Base-by-base conservation (phyloP, 1,140 invertebrate genomes). In the Diorhabda sublineata region DNA sequence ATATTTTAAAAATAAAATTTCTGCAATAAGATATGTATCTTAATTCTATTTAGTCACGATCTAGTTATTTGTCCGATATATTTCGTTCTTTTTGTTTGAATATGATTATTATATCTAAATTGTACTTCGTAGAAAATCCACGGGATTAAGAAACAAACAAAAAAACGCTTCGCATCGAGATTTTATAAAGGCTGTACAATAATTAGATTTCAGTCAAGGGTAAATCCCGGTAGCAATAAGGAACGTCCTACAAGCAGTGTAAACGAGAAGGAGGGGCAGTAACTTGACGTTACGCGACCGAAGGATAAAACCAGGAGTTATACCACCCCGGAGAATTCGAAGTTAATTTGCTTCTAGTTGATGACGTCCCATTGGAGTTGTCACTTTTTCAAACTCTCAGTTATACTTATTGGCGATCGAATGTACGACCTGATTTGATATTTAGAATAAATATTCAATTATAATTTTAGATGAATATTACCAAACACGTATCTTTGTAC, bases 341-440 rank as follows among this genome's bases (percentile, higher is more conserved):
- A 75, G 76, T 77, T 77, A 77, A 77, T 77, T 77, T 77, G 76
- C 73, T 77, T 76, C 66, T 73, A 71, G 70, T 72, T 76, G 75
- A 77, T 76, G 75, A 76, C 72, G 76, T 76, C 76, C 73, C 76
- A 66, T 67, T 60, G 74, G 76, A 75, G 64, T 58, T 65, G 26
- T 57, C 64, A 58, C 41, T 65, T 41, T 52, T 65, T 62, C 61
- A n/a, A 62, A 62, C 43, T 62, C 43, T 11, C n/a, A 62, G 44
- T 65, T 65, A 41, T 65, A 44, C 64, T 3, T 65, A 65, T 65
- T 57, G 64, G 58, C 44, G 8, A 57, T 62, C 64, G 42, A 2
- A 7, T 7, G 5, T 7, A 42, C 4, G 59, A 41, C 26, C 47
- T 52, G 3, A 52, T 52, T 52, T n/a, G 47, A 52, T 52, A 52